Conservation (phyloP, 2,888 invertebrate species). For the Augochlorella aurata region DNA sequence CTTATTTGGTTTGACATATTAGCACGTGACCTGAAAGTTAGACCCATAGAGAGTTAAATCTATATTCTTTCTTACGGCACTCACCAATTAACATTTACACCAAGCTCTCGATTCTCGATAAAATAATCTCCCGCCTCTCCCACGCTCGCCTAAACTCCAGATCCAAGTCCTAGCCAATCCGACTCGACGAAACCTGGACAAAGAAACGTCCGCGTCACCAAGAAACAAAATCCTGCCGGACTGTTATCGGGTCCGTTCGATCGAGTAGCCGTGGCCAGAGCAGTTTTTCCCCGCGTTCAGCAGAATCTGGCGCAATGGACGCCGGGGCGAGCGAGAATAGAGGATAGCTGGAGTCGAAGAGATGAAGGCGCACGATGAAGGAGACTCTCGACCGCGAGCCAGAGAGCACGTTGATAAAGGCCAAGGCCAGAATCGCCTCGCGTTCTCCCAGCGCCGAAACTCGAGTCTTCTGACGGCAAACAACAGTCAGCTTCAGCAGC, state of each 20-base stretch:
- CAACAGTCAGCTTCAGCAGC: neutral
- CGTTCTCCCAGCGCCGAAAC: neutral
- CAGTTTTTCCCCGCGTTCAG: slow-evolving; percentile 31
- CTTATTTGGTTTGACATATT: no score
- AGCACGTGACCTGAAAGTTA: no score
- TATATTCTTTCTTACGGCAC: no score
- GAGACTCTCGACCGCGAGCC: neutral
- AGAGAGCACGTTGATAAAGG: slow-evolving; percentile 11
- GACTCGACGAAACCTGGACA: no score
- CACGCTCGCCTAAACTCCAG: no score
- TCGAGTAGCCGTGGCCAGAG: slow-evolving; percentile 12
- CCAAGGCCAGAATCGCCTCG: slow-evolving; percentile 15
- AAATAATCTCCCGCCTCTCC: no score
- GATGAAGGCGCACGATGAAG: slow-evolving; percentile 1
- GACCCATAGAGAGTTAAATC: no score
- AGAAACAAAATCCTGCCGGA: slow-evolving; percentile 6
- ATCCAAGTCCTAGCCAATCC: no score
- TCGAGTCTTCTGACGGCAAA: neutral
- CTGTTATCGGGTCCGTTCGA: slow-evolving; percentile 11
- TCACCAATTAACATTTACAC: no score
- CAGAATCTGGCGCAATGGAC: slow-evolving; percentile 12
- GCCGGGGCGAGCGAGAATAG: neutral
- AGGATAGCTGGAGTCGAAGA: neutral
- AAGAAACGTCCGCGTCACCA: neutral
- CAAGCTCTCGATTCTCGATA: no score